phyloP scores from a whole-genome alignment of 2,888 invertebrate species.

The Tinea trinotella region DNA sequence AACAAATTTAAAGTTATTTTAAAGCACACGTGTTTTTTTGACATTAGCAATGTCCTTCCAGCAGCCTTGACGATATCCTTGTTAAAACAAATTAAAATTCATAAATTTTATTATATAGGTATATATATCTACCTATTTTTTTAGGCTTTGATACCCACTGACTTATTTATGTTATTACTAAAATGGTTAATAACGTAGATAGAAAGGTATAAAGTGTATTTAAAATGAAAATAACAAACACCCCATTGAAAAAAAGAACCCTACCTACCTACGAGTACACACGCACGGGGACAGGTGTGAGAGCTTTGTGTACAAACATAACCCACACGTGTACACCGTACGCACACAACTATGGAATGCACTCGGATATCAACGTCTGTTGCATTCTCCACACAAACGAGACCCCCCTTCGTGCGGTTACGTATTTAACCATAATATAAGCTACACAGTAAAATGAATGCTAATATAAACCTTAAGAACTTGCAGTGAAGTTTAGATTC shows the following conservation, averaged over 20 bases:
- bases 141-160: no score
- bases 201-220: no score
- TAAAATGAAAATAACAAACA: background rate
- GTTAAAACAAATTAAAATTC: background rate
- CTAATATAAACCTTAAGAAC: background rate
- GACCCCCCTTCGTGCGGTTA: conserved; percentile 15
- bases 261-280: background rate
- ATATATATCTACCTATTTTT: no score
- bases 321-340: background rate
- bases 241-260: background rate
- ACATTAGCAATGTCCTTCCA: conserved; percentile 1
- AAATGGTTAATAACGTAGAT: no score
- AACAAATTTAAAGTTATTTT: background rate
- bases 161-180: no score
- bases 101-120: no score
- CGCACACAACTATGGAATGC: conserved; percentile 7
- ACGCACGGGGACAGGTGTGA: conserved; percentile 13
- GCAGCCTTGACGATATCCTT: conserved; percentile 5
- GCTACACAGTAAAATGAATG: background rate
- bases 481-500: background rate
- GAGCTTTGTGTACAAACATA: conserved; percentile 15
- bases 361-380: conserved; percentile 1
- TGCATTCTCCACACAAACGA: conserved; percentile 3
- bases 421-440: conserved; percentile 4
- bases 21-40: background rate